Evolutionary conservation across 92 coral and sea anemone species (phyloP), one percentile per base, ranked within the genome.

Genomic region (Epizoanthus ramosus): DNA sequence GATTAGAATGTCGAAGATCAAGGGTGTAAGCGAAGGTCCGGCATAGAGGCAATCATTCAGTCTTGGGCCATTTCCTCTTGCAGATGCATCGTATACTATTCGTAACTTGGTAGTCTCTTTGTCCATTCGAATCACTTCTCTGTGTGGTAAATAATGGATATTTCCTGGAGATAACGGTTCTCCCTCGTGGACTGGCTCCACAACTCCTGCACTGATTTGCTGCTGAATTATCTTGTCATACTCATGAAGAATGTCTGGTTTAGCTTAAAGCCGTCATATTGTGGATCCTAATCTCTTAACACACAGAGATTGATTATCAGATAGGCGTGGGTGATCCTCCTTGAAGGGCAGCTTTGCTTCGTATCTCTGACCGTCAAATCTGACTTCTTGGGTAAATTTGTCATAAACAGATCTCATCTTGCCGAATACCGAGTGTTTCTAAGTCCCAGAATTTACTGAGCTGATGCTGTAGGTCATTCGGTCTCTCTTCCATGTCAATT

Each of bases 31-130:
- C 17, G 77, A 52, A 35, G 80, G 91, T 6, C 91, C 88, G 59
- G 91, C 71, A 53, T 81, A 73, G 67, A 81, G 82, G 52, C 63
- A 84, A 13, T 84, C 80, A 45, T 60, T 82, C 37, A 83, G 86
- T 65, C 89, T 82, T 71, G 86, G 86, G 28, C 86, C 81, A 13
- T 64, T 39, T 70, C 76, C 52, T 22, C 45, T 86, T n/a, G 80
- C 58, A 17, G 81, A 86, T 21, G 89, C 79, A 70, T 86, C 89
- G 31, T 70, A 70, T 54, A 72, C 83, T 22, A 87, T 80, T 12
- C 87, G 87, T 56, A 87, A 57, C 64, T 87, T 87, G 71, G 90
- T 83, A 24, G 90, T 87, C 33, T 81, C 90, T 68, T 73, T 87
- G 73, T 71, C 85, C 28, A 84, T 63, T 9, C 83, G 53, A 22